These are phyloP conservation scores for Rhodinocichla rosea DNA, from an alignment of 2,113 vertebrate species.

Conservation along the genomic window DNA sequence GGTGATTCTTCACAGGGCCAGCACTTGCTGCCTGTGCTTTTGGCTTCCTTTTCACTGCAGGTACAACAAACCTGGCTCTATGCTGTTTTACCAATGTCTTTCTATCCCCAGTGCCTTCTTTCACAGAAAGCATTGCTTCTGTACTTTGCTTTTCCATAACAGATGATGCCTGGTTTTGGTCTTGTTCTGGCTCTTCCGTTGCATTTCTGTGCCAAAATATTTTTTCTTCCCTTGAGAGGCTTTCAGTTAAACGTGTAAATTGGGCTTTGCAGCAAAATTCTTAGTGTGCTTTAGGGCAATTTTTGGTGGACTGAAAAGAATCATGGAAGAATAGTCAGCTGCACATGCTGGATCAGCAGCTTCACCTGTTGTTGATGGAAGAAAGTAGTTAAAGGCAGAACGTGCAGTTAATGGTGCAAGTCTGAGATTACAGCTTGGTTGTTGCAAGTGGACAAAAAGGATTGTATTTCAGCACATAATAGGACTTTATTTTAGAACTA, in stretches of 20 bases:
- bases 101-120: background rate
- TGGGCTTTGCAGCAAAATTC: background rate
- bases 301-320: background rate
- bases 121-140: background rate
- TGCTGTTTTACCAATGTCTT: background rate
- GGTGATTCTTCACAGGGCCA: background rate
- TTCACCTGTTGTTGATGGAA: background rate
- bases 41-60: background rate
- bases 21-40: background rate
- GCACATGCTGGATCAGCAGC: background rate
- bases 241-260: background rate
- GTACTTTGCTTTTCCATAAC: background rate
- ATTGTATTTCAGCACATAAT: background rate
- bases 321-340: background rate
- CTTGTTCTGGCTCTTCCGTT: background rate
- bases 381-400: background rate
- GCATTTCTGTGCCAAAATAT: background rate
- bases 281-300: background rate
- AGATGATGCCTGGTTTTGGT: background rate
- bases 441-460: background rate
- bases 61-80: background rate
- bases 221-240: background rate
- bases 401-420: background rate
- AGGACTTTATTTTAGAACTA: background rate
- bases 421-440: background rate